A percentile compares a stretch with the other conserved stretches of the same genome.
phyloP scores from a whole-genome alignment of 2,797 vertebrate species.

The Characodon lateralis region DNA sequence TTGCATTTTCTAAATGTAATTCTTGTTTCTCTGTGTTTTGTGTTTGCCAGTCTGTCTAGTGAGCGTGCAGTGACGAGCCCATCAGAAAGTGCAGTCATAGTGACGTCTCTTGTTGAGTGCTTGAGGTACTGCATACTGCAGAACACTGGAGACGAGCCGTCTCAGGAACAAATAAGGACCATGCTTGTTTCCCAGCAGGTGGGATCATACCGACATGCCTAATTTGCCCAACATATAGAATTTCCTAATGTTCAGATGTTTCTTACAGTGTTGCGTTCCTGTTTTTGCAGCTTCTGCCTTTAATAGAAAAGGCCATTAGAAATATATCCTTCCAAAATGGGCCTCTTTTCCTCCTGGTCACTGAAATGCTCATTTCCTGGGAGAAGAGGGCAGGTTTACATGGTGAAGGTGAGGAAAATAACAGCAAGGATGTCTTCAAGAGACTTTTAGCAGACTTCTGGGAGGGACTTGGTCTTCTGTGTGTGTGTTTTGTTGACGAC shows the following conservation, averaged over 20 bases:
- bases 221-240: not conserved
- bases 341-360: constrained; percentile 86
- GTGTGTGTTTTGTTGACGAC: constrained; percentile 77
- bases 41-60: constrained; percentile 83
- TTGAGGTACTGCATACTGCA: constrained; percentile 87
- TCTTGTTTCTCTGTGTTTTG: constrained; percentile 5
- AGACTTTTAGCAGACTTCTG: constrained; percentile 88
- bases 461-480: constrained; percentile 84
- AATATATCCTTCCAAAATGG: constrained; percentile 85
- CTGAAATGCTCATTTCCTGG: constrained; percentile 89
- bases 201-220: constrained; percentile 12
- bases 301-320: constrained; percentile 83
- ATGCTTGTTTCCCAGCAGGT: constrained; percentile 92
- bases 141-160: constrained; percentile 75
- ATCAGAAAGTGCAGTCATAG: constrained; percentile 88
- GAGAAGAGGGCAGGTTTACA: constrained; percentile 83
- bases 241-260: not conserved
- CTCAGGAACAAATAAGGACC: constrained; percentile 78
- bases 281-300: constrained; percentile 86
- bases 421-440: constrained; percentile 71
- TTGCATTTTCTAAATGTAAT: not conserved
- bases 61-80: constrained; percentile 85
- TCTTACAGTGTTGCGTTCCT: constrained; percentile 20
- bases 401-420: constrained; percentile 37
- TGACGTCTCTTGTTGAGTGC: constrained; percentile 89